Conservation (phyloP, 2,797 vertebrate genomes). For the Clarias platycephalus region DNA sequence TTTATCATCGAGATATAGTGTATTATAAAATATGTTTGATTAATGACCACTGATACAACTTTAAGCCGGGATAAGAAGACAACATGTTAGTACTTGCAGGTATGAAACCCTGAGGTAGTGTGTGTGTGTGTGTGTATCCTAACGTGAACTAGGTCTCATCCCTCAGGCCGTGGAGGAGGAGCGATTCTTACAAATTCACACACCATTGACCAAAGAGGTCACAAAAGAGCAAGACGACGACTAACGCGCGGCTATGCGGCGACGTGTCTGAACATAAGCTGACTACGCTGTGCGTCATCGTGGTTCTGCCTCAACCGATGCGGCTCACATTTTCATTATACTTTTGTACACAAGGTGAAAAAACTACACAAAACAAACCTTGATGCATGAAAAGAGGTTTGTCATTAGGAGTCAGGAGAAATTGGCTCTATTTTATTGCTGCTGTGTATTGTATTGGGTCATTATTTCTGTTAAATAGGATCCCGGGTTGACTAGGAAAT, state of each 20-base stretch:
- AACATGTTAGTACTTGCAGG: constrained; percentile 3
- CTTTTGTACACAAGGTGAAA: background rate
- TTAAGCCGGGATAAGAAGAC: background rate
- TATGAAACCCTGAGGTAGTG: background rate
- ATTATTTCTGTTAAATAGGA: background rate
- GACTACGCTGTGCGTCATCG: constrained; percentile 13
- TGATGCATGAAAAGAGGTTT: background rate
- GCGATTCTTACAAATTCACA: constrained; percentile 32
- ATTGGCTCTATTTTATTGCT: background rate
- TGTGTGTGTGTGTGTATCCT: background rate
- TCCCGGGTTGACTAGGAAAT: background rate
- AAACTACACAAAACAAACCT: background rate
- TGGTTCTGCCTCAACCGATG: background rate
- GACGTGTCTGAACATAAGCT: constrained; percentile 24
- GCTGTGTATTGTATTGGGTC: background rate
- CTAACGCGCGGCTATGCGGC: background rate
- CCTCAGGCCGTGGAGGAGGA: constrained; percentile 21
- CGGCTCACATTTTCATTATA: background rate
- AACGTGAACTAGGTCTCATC: constrained; percentile 26
- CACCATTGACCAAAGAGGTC: constrained; percentile 8
- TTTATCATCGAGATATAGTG: background rate
- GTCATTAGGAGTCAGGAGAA: background rate
- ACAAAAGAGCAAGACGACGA: background rate
- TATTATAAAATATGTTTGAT: background rate
- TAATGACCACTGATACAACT: background rate